Evolutionary conservation across 2,113 vertebrate species (phyloP).

Genomic region (Condylura cristata): DNA sequence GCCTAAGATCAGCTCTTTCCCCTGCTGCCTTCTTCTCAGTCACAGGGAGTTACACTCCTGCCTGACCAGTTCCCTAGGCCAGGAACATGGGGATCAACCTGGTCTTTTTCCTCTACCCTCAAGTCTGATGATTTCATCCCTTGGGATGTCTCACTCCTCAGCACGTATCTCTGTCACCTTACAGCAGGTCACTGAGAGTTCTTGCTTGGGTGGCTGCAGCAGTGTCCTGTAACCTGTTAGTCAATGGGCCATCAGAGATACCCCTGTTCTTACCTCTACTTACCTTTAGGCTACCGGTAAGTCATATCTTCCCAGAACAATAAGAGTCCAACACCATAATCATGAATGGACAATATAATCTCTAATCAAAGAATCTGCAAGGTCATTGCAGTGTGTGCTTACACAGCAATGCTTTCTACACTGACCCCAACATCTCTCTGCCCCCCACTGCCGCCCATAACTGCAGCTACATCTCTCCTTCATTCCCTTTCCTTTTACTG

Average conservation of each 20-base stretch:
- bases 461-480: background rate
- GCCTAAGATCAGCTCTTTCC: background rate
- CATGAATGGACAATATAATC: background rate
- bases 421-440: background rate
- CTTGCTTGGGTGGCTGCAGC: background rate
- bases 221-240: background rate
- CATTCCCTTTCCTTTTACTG: background rate
- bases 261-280: background rate
- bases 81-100: background rate
- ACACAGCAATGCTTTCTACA: background rate
- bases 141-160: background rate
- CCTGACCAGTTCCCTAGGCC: background rate
- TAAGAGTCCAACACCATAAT: slow-evolving; percentile 14
- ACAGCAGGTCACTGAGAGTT: background rate
- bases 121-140: background rate
- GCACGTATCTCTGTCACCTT: background rate
- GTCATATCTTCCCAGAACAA: background rate
- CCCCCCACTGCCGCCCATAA: too few species aligned
- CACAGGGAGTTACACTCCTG: background rate
- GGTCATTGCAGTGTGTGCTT: background rate
- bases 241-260: background rate
- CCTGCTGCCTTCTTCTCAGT: background rate
- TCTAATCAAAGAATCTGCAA: background rate
- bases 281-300: background rate
- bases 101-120: background rate